Evolutionary conservation across 2,888 invertebrate species (phyloP), one percentile per base, ranked within the genome.

Genomic region (Dioctria linearis): DNA sequence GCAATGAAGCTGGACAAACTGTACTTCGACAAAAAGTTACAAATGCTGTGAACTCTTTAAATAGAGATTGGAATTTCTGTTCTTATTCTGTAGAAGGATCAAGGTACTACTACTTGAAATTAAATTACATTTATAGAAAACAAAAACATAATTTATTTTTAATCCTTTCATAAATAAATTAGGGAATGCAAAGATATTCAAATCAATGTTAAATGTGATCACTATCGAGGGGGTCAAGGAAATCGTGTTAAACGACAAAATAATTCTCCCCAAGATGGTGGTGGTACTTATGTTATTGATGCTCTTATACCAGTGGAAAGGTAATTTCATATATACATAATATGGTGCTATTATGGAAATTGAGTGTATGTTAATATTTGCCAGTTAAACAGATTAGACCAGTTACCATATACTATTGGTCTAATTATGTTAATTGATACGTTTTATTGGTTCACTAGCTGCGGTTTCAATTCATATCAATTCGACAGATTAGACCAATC

Each of bases 51-150:
- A 96, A 97, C 85, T 93, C 96, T 71, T 91, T 98, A 78, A 98
- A 98, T 88, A 93, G 96, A 85, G 96, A 98, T 86, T 98, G 98
- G 98, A 96, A 96, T 91, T 96, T 98, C 94, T 98, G 98, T 88
- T 96, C 97, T 0, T 95, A 96, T 87, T 93, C 95, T 82, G 92
- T 94, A 66, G 95, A 96, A 90, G 96, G 97, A 79, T 88, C 92
- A 88, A 87, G 86, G 88, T 87, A 79, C 25, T 25, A 39, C 80
- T 79, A 11, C 4, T 43, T 57, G 9, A 11, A 3, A 46, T 25
- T 25, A 25, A 25, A 25, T 25, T 25, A 8, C 4, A 43, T 43
- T 42, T 5, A 2, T 0, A 65, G n/a, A 65, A 65, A 40, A 65
- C 11, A n/a, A 65, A 40, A 11, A 6, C 40, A 5, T 40, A 42